Conservation (phyloP, 2,113 vertebrate species). For the Enhydra lutris region DNA sequence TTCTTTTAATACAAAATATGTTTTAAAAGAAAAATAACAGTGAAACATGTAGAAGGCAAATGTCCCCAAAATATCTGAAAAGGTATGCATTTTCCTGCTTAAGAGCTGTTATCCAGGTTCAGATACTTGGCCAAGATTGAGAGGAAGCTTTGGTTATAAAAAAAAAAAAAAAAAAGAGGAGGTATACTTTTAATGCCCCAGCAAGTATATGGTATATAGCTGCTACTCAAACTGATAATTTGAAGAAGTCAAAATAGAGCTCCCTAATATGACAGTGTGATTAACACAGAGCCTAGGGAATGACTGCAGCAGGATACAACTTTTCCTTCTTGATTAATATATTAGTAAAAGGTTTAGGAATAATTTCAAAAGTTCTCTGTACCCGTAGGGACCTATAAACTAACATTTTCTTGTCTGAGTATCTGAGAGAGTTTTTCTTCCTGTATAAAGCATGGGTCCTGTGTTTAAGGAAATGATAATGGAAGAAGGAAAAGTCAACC, state of each 20-base stretch:
- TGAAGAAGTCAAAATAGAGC: background rate
- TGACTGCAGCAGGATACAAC: background rate
- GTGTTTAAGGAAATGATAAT: constrained; percentile 27
- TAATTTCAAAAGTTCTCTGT: background rate
- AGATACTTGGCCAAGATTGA: constrained; percentile 32
- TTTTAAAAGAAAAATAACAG: constrained; percentile 29
- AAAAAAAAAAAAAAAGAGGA: background rate
- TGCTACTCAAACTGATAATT: constrained; percentile 28
- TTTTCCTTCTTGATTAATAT: background rate
- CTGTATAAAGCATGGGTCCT: background rate
- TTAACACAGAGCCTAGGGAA: background rate
- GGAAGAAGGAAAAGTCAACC: background rate
- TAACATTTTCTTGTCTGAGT: background rate
- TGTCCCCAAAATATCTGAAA: constrained; percentile 20
- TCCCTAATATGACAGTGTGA: background rate
- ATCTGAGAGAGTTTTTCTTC: background rate
- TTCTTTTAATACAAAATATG: constrained; percentile 58
- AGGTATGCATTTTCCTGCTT: background rate
- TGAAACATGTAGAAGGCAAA: constrained; percentile 16
- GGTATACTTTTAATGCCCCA: background rate
- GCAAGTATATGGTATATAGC: background rate
- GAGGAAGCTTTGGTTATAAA: background rate
- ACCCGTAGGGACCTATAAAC: background rate
- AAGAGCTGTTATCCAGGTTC: background rate
- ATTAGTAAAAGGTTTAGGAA: constrained; percentile 1